Evolutionary conservation across 2,888 invertebrate species (phyloP).

Genomic region (Kuschelorhynchus macadamiae): DNA sequence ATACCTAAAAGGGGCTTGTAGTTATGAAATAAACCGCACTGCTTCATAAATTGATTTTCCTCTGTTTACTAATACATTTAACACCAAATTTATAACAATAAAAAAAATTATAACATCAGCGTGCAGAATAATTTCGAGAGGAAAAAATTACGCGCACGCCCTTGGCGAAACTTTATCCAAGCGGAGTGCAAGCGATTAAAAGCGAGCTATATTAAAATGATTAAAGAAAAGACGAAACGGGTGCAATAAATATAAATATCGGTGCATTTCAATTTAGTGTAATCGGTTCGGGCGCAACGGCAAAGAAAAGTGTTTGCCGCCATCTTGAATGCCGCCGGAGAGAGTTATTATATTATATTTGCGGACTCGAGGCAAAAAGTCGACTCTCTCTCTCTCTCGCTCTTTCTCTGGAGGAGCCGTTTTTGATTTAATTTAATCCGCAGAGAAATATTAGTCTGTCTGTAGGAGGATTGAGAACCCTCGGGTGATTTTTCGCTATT

Average conservation of each 20-base stretch:
- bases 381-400: no score
- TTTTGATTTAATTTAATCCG: conserved; percentile 70
- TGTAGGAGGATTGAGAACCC: conserved; percentile 11
- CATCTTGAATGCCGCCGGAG: conserved; percentile 44
- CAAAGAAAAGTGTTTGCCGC: conserved; percentile 39
- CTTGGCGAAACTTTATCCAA: no score
- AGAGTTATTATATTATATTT: conserved; percentile 66
- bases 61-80: no score
- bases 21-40: no score
- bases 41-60: no score
- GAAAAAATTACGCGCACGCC: no score
- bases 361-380: conserved; percentile 60
- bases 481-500: background rate
- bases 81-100: no score
- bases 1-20: no score
- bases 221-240: conserved; percentile 46
- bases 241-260: conserved; percentile 62
- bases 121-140: no score
- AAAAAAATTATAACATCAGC: no score
- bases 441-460: conserved; percentile 66
- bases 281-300: conserved; percentile 61
- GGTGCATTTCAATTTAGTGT: conserved; percentile 69
- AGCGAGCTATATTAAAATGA: conserved; percentile 45
- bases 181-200: conserved; percentile 30
- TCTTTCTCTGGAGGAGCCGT: conserved; percentile 55